Conservation (phyloP, 2,113 vertebrate genomes). For the Martes martes region DNA sequence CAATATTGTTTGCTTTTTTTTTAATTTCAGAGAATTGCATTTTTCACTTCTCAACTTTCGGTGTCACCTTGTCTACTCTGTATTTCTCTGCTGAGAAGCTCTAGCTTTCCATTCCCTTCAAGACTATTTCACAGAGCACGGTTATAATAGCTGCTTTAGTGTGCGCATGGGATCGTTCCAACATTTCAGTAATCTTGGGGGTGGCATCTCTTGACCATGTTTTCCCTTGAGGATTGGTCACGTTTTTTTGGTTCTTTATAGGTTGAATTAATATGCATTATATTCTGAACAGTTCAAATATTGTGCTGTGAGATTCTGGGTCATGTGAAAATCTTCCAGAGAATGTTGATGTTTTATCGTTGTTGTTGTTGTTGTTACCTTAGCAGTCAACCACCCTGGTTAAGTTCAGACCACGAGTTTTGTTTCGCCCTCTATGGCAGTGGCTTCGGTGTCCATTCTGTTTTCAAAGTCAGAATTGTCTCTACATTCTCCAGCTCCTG, state of each 20-base stretch:
- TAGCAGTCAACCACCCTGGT: neutral
- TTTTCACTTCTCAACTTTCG: neutral
- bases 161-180: neutral
- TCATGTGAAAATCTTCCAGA: neutral
- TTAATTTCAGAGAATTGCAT: neutral
- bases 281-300: neutral
- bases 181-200: neutral
- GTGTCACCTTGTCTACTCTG: neutral
- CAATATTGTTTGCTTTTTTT: neutral
- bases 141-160: neutral
- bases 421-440: neutral
- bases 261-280: neutral
- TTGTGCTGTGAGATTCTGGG: neutral
- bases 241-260: neutral
- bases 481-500: neutral
- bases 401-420: neutral
- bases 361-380: neutral
- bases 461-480: neutral
- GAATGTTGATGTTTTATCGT: neutral
- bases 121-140: neutral
- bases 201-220: neutral
- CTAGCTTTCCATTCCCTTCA: neutral
- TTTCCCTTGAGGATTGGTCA: neutral
- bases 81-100: neutral
- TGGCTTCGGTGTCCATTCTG: neutral